Evolutionary conservation across 2,113 vertebrate genomes (phyloP), one percentile per base, ranked within the genome.

Genomic region (Podarcis muralis): DNA sequence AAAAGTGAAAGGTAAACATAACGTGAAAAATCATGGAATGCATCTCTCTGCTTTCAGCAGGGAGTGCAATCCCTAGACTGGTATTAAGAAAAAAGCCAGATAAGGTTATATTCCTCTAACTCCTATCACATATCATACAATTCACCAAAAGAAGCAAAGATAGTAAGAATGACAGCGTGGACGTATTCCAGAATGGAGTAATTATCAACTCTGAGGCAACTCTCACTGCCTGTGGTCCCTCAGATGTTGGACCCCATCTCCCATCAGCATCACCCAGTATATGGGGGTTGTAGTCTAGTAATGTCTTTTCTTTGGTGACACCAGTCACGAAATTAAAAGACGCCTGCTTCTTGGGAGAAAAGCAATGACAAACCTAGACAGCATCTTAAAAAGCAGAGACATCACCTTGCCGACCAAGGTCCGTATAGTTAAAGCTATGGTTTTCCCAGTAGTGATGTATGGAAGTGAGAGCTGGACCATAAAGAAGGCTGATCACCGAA

Each of bases 41-140:
- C 91, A 94, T 91, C 92, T 95, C 84, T 95, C 48, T 92, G 87
- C 91, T 93, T 96, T 94, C 94, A 94, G 92, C 93, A 92, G 93
- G 94, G 92, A 94, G 72, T 93, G 3, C 53, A 91, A 89, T 94
- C 93, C 95, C 86, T 83, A 95, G 93, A 94, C 93, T 94, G 90
- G 90, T 92, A 91, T 95, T 95, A 95, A 91, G 85, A 91, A 86
- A 80, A n/a, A 86, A 48, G 68, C 82, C 93, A 95, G 94, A 95
- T 96, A 95, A 82, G 92, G 89, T 82, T 92, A 88, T 94, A 92
- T 81, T 94, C 80, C 91, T 92, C 90, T 95, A 30, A 79, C 72
- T 75, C 72, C 35, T 75, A 75, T 37, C 72, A 75, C 72, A 37
- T 75, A 75, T 40, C 32, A 35, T 75, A 75, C 4, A 13, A 35